A percentile compares a stretch with the other conserved stretches of the same genome.
Conservation (phyloP, 2,797 vertebrate species). For the Pseudocheirus occidentalis region DNA sequence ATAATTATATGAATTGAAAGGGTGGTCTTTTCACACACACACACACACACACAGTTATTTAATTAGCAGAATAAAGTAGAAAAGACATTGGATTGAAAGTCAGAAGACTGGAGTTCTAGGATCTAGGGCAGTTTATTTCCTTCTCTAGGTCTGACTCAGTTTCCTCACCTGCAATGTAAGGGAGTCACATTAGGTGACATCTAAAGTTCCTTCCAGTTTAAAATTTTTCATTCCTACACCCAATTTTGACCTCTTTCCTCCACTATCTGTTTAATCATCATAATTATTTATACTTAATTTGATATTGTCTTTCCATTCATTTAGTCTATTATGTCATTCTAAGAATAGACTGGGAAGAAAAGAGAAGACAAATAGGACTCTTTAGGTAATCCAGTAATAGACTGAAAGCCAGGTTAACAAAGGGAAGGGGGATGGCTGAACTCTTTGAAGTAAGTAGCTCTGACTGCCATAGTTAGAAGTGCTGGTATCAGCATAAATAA, state of each 20-base stretch:
- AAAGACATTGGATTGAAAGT: not conserved
- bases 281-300: not conserved
- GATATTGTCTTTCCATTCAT: not conserved
- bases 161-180: not conserved
- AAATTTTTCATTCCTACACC: not conserved
- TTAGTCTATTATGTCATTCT: not conserved
- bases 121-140: not conserved
- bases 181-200: not conserved
- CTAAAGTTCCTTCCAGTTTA: not conserved
- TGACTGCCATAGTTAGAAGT: not conserved
- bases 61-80: not conserved
- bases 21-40: not conserved
- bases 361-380: not conserved
- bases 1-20: not conserved
- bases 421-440: not conserved
- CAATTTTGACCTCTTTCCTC: not conserved
- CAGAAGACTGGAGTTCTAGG: not conserved
- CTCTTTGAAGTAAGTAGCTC: not conserved
- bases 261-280: not conserved
- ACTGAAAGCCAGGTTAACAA: not conserved
- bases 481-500: not conserved
- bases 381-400: not conserved
- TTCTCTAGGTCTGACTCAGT: not conserved
- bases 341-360: not conserved
- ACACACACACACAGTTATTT: not conserved